phyloP scores from a whole-genome alignment of 2,797 vertebrate genomes.

The Labroides dimidiatus region DNA sequence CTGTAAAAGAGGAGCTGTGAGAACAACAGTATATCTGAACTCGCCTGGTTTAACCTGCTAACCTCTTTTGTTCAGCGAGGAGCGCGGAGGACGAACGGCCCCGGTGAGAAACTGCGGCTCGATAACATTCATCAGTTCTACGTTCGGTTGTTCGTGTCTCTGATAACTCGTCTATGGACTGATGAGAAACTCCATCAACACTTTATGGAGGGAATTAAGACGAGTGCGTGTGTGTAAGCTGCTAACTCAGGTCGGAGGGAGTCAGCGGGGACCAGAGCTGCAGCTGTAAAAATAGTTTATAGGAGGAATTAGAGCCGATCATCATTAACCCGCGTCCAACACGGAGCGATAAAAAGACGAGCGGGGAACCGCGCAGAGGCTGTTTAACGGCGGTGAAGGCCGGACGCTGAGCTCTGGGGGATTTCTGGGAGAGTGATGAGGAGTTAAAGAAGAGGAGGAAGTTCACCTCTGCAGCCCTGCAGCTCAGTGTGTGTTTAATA shows the following conservation, averaged over 20 bases:
- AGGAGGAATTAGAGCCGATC: slow-evolving; percentile 59
- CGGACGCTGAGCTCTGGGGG: slow-evolving; percentile 14
- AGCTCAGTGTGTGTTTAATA: too few relatives aligned
- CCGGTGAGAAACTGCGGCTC: slow-evolving; percentile 22
- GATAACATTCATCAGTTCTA: slow-evolving; percentile 15
- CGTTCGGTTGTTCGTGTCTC: neutral
- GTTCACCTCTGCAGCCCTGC: neutral
- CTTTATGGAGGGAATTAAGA: slow-evolving; percentile 49
- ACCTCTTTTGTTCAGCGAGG: neutral
- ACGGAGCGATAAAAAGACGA: slow-evolving; percentile 45
- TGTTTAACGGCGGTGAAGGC: slow-evolving; percentile 2
- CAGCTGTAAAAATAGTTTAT: slow-evolving; percentile 67
- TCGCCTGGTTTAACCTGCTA: slow-evolving; percentile 5
- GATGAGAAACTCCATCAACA: slow-evolving; percentile 40
- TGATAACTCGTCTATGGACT: slow-evolving; percentile 28
- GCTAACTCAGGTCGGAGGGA: slow-evolving; percentile 39
- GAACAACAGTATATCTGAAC: neutral
- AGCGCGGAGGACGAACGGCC: slow-evolving; percentile 4
- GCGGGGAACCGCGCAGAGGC: slow-evolving; percentile 7
- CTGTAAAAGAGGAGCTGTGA: neutral
- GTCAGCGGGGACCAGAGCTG: slow-evolving; percentile 45
- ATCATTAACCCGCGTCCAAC: slow-evolving; percentile 51
- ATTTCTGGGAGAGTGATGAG: slow-evolving; percentile 11
- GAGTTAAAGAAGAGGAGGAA: slow-evolving; percentile 15
- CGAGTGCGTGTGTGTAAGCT: slow-evolving; percentile 25